Evolutionary conservation across 2,113 vertebrate species (phyloP).

Genomic region (Cromileptes altivelis): DNA sequence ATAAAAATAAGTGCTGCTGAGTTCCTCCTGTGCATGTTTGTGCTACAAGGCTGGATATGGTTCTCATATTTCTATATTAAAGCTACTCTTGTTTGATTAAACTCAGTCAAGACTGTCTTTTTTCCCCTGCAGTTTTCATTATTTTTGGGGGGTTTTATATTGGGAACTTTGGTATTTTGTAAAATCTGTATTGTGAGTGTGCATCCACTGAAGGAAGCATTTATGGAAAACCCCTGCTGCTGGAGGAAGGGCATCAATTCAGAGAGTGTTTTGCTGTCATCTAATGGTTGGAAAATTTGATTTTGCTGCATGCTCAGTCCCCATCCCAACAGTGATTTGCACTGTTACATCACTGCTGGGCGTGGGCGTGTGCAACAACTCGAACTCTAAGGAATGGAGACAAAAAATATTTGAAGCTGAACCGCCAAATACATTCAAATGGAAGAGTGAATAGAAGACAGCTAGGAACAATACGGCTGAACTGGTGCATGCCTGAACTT

Average conservation of each 20-base stretch:
- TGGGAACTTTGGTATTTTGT: neutral
- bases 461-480: neutral
- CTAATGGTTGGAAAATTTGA: conserved; percentile 3
- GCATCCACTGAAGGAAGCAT: neutral
- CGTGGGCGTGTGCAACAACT: neutral
- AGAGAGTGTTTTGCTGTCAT: conserved; percentile 3
- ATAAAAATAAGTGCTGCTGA: neutral
- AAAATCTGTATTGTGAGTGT: neutral
- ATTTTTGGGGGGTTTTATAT: neutral
- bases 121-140: neutral
- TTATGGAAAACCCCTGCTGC: neutral
- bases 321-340: neutral
- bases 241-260: neutral
- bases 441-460: neutral
- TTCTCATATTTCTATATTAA: neutral
- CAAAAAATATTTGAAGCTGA: neutral
- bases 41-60: neutral
- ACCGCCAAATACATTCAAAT: neutral
- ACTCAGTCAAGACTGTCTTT: neutral
- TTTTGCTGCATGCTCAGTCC: neutral
- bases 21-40: neutral
- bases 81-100: neutral
- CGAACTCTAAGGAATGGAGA: neutral
- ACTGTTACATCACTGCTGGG: neutral
- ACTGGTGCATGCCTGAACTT: neutral